These are phyloP conservation scores for Mirounga angustirostris DNA, from an alignment of 2,113 vertebrate genomes.

Conservation along the genomic window DNA sequence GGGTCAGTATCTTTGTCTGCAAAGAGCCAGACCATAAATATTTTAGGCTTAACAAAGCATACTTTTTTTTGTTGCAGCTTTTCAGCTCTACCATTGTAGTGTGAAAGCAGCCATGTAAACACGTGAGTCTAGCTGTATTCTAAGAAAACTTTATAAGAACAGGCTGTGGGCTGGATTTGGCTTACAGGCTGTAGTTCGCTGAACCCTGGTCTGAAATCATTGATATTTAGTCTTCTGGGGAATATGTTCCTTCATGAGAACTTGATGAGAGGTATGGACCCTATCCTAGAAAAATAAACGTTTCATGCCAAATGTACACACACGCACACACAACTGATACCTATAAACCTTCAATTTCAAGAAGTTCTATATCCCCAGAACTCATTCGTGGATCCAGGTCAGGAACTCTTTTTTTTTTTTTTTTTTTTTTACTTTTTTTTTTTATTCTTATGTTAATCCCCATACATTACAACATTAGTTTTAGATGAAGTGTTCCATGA, in stretches of 20 bases:
- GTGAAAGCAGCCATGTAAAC: neutral
- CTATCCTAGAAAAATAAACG: neutral
- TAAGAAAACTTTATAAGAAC: neutral
- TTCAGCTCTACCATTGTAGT: accelerated
- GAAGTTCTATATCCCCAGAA: neutral
- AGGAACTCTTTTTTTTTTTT: no score
- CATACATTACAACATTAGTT: no score
- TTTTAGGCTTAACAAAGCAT: neutral
- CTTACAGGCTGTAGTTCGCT: neutral
- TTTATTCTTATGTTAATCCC: no score
- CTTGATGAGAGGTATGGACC: neutral
- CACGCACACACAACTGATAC: neutral
- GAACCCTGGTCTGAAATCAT: neutral
- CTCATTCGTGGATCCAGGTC: neutral
- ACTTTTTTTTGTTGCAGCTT: neutral
- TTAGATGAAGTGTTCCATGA: no score
- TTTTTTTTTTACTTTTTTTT: no score
- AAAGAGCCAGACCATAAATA: neutral
- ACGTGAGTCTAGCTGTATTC: neutral
- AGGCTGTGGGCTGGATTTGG: neutral
- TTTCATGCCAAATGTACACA: neutral
- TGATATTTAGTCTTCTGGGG: neutral
- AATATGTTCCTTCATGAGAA: neutral
- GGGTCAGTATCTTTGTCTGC: neutral
- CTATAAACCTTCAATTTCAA: neutral